Percentiles rank a stretch among this genome's conserved stretches.
Conservation (phyloP, 2,888 invertebrate genomes). For the Spisula subtruncata region DNA sequence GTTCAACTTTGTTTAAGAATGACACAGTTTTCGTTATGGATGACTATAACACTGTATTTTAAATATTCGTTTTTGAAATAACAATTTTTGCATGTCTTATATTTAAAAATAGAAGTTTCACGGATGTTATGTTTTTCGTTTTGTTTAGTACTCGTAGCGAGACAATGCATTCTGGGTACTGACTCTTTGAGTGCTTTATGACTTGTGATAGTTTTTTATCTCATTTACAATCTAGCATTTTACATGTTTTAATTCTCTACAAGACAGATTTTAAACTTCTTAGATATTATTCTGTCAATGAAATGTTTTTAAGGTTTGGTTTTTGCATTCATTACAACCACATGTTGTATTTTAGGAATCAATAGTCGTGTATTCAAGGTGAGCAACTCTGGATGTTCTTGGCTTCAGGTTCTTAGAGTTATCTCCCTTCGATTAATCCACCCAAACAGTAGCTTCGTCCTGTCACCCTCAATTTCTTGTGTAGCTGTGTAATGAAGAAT, state of each 20-base stretch:
- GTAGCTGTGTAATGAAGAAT: constrained; percentile 68
- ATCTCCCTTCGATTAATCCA: constrained; percentile 71
- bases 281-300: background rate
- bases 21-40: background rate
- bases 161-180: background rate
- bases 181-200: background rate
- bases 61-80: background rate
- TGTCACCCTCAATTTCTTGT: constrained; percentile 69
- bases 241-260: background rate
- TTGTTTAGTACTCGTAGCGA: background rate
- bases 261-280: background rate
- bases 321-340: constrained; percentile 35
- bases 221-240: background rate
- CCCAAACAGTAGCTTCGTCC: constrained; percentile 74
- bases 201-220: background rate
- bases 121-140: background rate
- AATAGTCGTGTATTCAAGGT: constrained; percentile 65
- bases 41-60: background rate
- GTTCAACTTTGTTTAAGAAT: background rate
- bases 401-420: constrained; percentile 75
- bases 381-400: constrained; percentile 75
- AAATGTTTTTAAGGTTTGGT: background rate
- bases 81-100: constrained; percentile 19
- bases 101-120: constrained; percentile 8
- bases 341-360: constrained; percentile 72